A percentile compares a stretch with the other conserved stretches of the same genome.
Evolutionary conservation across 1,140 invertebrate species (phyloP).

Genomic region (Drosophila eugracilis): DNA sequence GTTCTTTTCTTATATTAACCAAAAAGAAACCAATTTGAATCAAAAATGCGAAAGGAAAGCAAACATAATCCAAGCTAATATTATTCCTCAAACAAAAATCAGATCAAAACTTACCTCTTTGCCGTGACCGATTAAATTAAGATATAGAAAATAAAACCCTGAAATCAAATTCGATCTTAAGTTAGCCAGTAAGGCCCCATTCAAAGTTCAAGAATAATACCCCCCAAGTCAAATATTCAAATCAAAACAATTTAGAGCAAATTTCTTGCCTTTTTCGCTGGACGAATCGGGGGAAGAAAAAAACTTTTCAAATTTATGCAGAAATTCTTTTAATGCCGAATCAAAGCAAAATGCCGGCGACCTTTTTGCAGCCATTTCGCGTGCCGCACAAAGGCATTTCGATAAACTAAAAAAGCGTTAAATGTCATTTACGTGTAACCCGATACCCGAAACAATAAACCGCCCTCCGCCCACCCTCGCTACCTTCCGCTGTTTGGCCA

Average conservation of each 20-base stretch:
- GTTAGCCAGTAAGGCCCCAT: conserved; percentile 13
- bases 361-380: conserved; percentile 65
- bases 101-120: background rate
- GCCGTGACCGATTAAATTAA: conserved; percentile 6
- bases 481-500: conserved; percentile 58
- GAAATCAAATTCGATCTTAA: conserved; percentile 14
- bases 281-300: too few relatives aligned
- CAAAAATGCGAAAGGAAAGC: too few relatives aligned
- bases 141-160: background rate
- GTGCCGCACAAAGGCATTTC: conserved; percentile 67
- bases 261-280: conserved; percentile 27
- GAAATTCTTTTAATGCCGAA: conserved; percentile 54
- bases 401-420: conserved; percentile 82
- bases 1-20: too few relatives aligned
- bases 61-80: background rate
- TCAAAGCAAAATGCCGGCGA: conserved; percentile 38
- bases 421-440: conserved; percentile 80
- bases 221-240: conserved; percentile 26
- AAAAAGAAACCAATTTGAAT: too few relatives aligned
- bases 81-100: background rate
- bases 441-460: conserved; percentile 50
- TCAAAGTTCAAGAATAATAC: conserved; percentile 30
- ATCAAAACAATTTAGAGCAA: conserved; percentile 35
- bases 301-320: conserved; percentile 67
- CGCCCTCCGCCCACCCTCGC: conserved; percentile 6